These are phyloP conservation scores for Sinopyrophorus schimmeli DNA, from an alignment of 2,888 invertebrate species.

Conservation along the genomic window DNA sequence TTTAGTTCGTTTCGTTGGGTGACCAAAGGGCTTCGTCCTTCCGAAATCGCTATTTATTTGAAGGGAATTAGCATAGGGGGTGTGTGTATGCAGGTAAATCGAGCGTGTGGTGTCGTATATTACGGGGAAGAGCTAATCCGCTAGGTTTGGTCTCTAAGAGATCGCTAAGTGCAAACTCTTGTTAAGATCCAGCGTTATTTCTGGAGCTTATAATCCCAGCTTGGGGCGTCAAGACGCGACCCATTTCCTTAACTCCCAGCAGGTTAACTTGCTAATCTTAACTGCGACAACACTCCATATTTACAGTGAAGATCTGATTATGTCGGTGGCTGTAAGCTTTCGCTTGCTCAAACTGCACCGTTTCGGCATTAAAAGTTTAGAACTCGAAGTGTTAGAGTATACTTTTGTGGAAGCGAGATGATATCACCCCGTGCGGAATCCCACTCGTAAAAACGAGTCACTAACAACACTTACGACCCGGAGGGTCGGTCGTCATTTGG, in stretches of 20 bases:
- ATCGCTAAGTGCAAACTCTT: slow-evolving; percentile 41
- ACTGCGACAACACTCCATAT: slow-evolving; percentile 38
- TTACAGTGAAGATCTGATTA: slow-evolving; percentile 42
- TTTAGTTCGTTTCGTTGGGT: neutral
- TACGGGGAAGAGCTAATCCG: slow-evolving; percentile 30
- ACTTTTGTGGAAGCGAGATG: slow-evolving; percentile 24
- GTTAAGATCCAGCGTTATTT: slow-evolving; percentile 45
- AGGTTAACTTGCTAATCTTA: slow-evolving; percentile 43
- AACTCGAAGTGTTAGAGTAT: slow-evolving; percentile 34
- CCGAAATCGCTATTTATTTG: slow-evolving; percentile 16
- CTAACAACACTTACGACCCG: slow-evolving; percentile 41
- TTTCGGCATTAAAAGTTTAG: slow-evolving; percentile 35
- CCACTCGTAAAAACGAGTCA: slow-evolving; percentile 43
- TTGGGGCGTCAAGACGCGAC: slow-evolving; percentile 42
- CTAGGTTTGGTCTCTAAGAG: slow-evolving; percentile 29
- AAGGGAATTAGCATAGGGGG: slow-evolving; percentile 29
- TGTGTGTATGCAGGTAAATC: slow-evolving; percentile 34
- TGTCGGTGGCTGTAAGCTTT: slow-evolving; percentile 34
- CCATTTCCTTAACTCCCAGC: slow-evolving; percentile 44
- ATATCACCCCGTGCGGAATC: slow-evolving; percentile 34
- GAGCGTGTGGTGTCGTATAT: slow-evolving; percentile 37
- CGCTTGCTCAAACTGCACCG: slow-evolving; percentile 33
- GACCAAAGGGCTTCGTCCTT: neutral
- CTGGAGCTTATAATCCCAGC: slow-evolving; percentile 50
- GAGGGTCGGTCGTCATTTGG: slow-evolving; percentile 45